Base-by-base conservation (phyloP, 1,140 invertebrate species). In the Ericerus pela region DNA sequence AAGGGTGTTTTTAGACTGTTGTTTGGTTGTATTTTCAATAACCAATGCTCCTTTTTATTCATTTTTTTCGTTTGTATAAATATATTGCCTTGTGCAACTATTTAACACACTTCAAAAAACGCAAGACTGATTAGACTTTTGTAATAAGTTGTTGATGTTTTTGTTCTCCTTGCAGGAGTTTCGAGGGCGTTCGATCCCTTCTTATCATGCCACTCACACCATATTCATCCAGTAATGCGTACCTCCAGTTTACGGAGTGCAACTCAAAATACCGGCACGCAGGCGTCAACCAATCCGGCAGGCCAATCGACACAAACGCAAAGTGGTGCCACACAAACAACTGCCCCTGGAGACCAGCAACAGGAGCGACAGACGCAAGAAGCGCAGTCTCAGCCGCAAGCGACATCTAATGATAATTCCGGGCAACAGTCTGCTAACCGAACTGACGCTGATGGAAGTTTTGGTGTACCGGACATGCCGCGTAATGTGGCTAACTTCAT, bases 191-290 rank as follows among this genome's bases (percentile, higher is more conserved):
- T 81, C 58, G 82, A 85, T 70, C 79, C 79, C 4, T 79, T 79
- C 60, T 67, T 85, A n/a, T 76, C 76, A 0, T 85, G 82, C 61
- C 77, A 75, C 62, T 82, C 80, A 0, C 76, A 80, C 60, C 79
- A 80, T 60, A 63, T 80, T 53, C 69, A 69, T 53, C 28, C 57
- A 30, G 18, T 47, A 4, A 47, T 18, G 20, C 41, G 26, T 47
- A 47, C 26, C 4, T 8, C 10, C 8, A 47, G 26, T 47, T 22
- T 47, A 47, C 41, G 41, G 16, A 47, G 41, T 14, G 4, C 41
- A 2, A 22, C 20, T 2, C 41, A 47, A 24, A 47, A 24, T 10
- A 18, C 4, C 20, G 26, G 20, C 37, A 6, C 6, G 31, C 36
- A 38, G 36, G 31, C 31, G 31, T 8, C 31, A 8, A 14, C 36